A percentile compares a stretch with the other conserved stretches of the same genome.
phyloP scores from a whole-genome alignment of 2,888 invertebrate genomes.

The Malthinus flaveolus region DNA sequence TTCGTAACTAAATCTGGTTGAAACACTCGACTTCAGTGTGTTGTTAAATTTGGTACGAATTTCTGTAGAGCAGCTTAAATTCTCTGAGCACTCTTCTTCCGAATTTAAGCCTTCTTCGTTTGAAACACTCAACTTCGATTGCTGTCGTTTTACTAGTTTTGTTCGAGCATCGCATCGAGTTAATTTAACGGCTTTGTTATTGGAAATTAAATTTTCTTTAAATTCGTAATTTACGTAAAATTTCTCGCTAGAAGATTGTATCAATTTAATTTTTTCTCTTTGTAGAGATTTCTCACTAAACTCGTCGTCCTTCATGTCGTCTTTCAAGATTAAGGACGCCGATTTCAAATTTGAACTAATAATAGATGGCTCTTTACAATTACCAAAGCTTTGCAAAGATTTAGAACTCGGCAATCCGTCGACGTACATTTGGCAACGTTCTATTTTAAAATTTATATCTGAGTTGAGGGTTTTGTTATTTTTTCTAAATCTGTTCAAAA shows the following conservation, averaged over 20 bases:
- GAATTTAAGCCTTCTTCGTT: slow-evolving; percentile 2
- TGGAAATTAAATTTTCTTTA: neutral
- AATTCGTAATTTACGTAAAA: neutral
- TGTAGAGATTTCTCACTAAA: too few species aligned
- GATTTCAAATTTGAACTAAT: neutral
- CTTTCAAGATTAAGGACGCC: neutral
- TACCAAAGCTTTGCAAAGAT: neutral
- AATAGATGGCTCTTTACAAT: neutral
- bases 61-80: too few species aligned
- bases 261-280: too few species aligned
- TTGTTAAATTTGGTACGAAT: too few species aligned
- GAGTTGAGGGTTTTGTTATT: neutral
- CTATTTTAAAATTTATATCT: neutral
- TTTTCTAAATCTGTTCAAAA: neutral
- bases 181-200: neutral
- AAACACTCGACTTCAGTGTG: too few species aligned
- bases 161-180: slow-evolving; percentile 5
- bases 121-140: slow-evolving; percentile 9
- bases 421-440: neutral
- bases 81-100: neutral
- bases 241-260: neutral
- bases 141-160: neutral
- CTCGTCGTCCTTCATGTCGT: neutral
- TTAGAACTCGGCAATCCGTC: neutral
- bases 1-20: too few species aligned